Evolutionary conservation across 2,888 invertebrate species (phyloP).

Genomic region (Ormyrus nitidulus): DNA sequence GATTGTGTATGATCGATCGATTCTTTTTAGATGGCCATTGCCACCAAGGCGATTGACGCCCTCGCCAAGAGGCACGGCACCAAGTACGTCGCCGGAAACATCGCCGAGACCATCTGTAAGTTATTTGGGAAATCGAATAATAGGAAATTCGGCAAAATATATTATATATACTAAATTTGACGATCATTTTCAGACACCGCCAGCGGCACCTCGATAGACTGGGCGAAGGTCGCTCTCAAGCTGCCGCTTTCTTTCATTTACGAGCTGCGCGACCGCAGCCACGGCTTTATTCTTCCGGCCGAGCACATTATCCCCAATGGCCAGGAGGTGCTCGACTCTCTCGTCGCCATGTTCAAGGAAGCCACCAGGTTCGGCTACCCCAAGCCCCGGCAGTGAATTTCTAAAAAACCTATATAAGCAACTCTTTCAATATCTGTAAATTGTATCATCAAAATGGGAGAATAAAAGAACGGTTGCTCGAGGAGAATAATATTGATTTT

Average conservation of each 20-base stretch:
- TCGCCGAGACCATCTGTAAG: slow-evolving; percentile 78
- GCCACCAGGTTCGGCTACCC: slow-evolving; percentile 64
- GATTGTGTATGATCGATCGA: neutral
- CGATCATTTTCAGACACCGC: slow-evolving; percentile 78
- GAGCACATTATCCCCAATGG: slow-evolving; percentile 82
- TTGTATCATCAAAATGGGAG: too few species aligned
- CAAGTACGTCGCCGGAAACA: slow-evolving; percentile 79
- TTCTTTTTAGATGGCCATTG: slow-evolving; percentile 72
- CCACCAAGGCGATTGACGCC: slow-evolving; percentile 73
- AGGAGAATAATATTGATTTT: too few species aligned
- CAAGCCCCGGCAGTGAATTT: neutral
- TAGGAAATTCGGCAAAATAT: too few species aligned
- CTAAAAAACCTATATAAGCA: too few species aligned
- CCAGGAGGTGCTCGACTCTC: slow-evolving; percentile 80
- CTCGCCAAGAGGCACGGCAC: slow-evolving; percentile 79
- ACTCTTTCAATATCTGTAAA: too few species aligned
- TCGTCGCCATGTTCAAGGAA: slow-evolving; percentile 75
- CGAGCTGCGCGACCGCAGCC: slow-evolving; percentile 82
- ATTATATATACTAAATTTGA: neutral
- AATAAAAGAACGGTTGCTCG: too few species aligned
- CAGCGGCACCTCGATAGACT: slow-evolving; percentile 84
- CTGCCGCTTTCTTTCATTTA: slow-evolving; percentile 83
- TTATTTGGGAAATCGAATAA: slow-evolving; percentile 36
- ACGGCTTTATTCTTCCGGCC: slow-evolving; percentile 84
- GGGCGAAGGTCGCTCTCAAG: slow-evolving; percentile 83